Conservation (phyloP, 1,140 invertebrate species). For the Papilio glaucus region DNA sequence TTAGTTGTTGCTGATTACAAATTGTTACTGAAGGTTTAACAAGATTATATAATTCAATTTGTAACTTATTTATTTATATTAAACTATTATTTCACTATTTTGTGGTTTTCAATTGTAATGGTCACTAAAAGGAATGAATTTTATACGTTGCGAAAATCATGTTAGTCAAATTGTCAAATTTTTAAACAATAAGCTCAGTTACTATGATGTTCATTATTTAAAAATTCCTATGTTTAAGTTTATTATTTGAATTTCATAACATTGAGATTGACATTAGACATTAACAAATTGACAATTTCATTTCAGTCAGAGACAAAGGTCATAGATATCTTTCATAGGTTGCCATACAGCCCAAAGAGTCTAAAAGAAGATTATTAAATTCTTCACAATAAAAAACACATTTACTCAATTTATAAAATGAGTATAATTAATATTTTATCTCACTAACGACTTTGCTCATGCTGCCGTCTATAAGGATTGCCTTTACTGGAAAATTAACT, state of each 20-base stretch:
- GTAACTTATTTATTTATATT: background rate
- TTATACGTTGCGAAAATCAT: background rate
- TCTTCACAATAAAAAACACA: too few species aligned
- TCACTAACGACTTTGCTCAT: too few species aligned
- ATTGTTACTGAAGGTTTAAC: background rate
- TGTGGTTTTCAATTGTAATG: background rate
- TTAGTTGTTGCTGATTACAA: background rate
- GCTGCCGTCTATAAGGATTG: too few species aligned
- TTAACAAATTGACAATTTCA: background rate
- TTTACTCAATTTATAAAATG: too few species aligned
- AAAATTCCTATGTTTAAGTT: background rate
- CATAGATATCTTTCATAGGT: background rate
- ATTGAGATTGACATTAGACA: background rate
- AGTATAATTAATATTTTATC: too few species aligned
- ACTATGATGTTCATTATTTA: background rate
- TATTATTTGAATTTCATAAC: slow-evolving; percentile 1
- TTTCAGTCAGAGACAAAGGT: background rate
- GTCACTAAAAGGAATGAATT: background rate
- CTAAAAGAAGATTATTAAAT: too few species aligned
- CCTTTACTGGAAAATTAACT: too few species aligned
- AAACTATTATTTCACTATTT: background rate
- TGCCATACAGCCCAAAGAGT: background rate
- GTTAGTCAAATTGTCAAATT: too few species aligned
- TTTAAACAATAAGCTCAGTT: background rate
- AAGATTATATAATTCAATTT: background rate